Conservation (phyloP, 2,888 invertebrate genomes). For the Erebia palarica region DNA sequence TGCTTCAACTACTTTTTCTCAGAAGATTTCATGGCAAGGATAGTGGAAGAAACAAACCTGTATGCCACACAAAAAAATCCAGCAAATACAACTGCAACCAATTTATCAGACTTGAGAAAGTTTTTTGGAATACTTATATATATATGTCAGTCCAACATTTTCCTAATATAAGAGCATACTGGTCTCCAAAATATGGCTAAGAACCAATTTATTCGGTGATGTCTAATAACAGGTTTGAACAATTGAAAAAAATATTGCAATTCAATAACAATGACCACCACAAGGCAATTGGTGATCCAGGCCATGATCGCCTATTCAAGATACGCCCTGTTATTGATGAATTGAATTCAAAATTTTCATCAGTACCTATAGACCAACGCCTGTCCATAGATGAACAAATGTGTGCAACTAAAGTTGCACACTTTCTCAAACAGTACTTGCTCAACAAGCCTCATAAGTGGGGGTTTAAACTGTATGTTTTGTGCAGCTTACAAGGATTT, state of each 20-base stretch:
- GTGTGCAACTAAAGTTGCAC: constrained; percentile 42
- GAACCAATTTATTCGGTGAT: constrained; percentile 6
- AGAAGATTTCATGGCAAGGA: constrained; percentile 4
- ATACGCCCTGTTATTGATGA: constrained; percentile 48
- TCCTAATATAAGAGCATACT: background rate
- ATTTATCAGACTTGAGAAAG: too few relatives aligned
- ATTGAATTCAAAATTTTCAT: constrained; percentile 41
- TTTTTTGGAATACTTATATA: too few relatives aligned
- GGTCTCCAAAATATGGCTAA: constrained; percentile 4
- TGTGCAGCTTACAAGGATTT: constrained; percentile 31
- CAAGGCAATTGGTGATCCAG: constrained; percentile 40
- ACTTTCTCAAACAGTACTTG: constrained; percentile 43
- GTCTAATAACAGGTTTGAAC: constrained; percentile 6
- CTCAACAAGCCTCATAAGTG: constrained; percentile 44
- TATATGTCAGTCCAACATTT: too few relatives aligned
- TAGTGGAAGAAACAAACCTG: background rate
- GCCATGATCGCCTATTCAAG: constrained; percentile 48
- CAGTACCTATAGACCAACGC: constrained; percentile 41
- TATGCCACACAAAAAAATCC: too few relatives aligned
- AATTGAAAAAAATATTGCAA: background rate
- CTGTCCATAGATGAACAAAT: constrained; percentile 44
- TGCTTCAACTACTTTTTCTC: constrained; percentile 4
- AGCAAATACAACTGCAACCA: too few relatives aligned
- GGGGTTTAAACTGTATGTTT: constrained; percentile 43
- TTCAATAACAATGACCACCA: background rate